Base-by-base conservation (phyloP, 2,888 invertebrate genomes). In the Suillia variegata region DNA sequence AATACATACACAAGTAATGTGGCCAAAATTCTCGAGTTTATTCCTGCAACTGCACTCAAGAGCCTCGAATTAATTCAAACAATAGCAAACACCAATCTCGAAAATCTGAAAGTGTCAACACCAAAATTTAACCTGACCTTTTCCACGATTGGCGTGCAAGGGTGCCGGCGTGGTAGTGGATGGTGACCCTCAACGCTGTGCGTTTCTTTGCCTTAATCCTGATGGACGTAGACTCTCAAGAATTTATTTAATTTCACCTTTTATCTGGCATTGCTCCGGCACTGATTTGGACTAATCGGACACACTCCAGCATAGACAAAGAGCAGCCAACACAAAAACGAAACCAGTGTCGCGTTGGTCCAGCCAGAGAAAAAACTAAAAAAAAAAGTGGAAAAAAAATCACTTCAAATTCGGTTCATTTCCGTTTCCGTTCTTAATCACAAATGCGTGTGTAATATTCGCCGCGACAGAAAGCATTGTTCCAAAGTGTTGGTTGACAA, bases 11-110 rank as follows among this genome's bases (percentile, higher is more conserved):
- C 56, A 26, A 33, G 45, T 50, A 63, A 56, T 21, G 13, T 50
- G 33, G 17, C 26, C 3, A 15, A 12, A 54, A 17, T 45, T 17
- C 20, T 20, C 26, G 26, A 26, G 26, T 26, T 10, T 10, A 26
- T 26, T 4, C 45, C 17, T 6, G 42, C 42, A 38, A 49, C 70
- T 78, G 69, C 75, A 73, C 70, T 76, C 73, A 74, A 77, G 75
- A 67, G 71, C 70, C 70, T 67, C 68, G 75, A 75, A 77, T 77
- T 76, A 75, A 75, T 76, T 75, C 70, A 70, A 74, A 20, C 38
- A 21, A 15, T 13, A 38, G 38, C n/a, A 8, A 26, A 5, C 38
- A 38, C 45, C 18, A 38, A 17, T 17, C 45, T n/a, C 38, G n/a
- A 45, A 20, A 17, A 3, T 45, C 8, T 6, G 48, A 33, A 59